Percentiles rank a stretch among this genome's conserved stretches.
phyloP scores from a whole-genome alignment of 2,113 vertebrate species.

The Regulus satrapa region DNA sequence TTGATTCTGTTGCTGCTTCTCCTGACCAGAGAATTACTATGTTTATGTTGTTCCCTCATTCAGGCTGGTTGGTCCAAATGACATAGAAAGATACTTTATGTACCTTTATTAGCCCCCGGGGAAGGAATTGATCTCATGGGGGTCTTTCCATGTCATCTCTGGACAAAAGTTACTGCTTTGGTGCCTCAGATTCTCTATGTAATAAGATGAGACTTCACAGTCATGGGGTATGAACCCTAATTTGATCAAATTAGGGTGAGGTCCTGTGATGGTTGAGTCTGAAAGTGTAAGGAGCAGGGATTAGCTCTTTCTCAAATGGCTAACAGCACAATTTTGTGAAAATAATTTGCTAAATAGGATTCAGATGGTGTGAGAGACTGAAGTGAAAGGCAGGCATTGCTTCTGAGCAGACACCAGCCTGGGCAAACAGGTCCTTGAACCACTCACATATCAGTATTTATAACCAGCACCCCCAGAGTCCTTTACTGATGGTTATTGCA shows the following conservation, averaged over 20 bases:
- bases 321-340: background rate
- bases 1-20: background rate
- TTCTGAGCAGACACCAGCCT: background rate
- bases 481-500: background rate
- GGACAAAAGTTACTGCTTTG: background rate
- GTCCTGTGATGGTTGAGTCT: background rate
- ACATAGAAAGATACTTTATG: background rate
- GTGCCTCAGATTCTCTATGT: background rate
- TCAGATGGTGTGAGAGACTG: background rate
- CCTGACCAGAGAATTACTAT: background rate
- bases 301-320: background rate
- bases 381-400: background rate
- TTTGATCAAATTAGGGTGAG: background rate
- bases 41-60: background rate
- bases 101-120: background rate
- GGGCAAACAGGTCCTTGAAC: background rate
- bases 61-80: background rate
- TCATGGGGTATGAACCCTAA: background rate
- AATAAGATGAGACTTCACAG: background rate
- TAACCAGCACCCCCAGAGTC: background rate
- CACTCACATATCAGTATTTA: fast-evolving
- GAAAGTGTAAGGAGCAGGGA: background rate
- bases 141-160: background rate
- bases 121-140: background rate
- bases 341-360: background rate